Evolutionary conservation across 2,113 vertebrate species (phyloP).

Genomic region (Aegotheles bennettii): DNA sequence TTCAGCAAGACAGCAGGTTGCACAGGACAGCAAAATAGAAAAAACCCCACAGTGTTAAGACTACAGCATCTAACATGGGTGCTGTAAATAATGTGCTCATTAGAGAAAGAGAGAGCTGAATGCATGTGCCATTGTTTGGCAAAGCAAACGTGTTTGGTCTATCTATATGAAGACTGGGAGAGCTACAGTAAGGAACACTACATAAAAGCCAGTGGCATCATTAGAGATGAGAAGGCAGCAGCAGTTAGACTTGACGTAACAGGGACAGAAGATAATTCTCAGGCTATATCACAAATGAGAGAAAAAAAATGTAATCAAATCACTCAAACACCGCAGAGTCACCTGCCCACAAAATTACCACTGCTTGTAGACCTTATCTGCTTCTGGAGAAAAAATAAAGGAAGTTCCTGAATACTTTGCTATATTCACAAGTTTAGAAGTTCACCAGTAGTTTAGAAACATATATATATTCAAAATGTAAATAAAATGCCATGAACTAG

Average conservation of each 20-base stretch:
- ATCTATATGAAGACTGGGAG: background rate
- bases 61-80: background rate
- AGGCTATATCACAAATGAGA: background rate
- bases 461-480: background rate
- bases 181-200: background rate
- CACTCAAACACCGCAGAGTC: background rate
- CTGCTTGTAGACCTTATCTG: background rate
- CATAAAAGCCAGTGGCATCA: background rate
- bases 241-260: background rate
- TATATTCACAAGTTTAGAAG: background rate
- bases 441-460: background rate
- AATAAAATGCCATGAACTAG: background rate
- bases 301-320: background rate
- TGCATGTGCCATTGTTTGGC: background rate
- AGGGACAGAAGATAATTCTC: background rate
- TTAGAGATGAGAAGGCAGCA: background rate
- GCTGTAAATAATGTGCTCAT: background rate
- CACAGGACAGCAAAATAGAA: background rate
- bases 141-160: background rate
- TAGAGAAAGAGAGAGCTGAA: background rate
- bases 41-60: background rate
- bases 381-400: background rate
- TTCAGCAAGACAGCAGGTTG: background rate
- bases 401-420: background rate
- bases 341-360: background rate